Base-by-base conservation (phyloP, 2,113 vertebrate species). In the Hirundichthys speculiger region DNA sequence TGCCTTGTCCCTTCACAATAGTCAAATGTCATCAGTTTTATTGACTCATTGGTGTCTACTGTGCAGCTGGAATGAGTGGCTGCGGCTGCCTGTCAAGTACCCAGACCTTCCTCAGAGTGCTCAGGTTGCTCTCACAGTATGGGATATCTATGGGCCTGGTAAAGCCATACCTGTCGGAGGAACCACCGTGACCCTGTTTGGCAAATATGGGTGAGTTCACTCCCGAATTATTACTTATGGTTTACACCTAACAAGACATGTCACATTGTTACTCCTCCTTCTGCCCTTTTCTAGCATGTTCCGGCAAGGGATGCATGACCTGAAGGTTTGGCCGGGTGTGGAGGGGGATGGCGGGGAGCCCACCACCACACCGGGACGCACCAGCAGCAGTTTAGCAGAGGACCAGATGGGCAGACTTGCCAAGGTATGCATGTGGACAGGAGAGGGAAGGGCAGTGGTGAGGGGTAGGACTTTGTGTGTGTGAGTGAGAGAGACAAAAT, bases 381-480 rank as follows among this genome's bases (percentile, higher is more conserved):
- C 96, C 47, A 97, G 95, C 90, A 98, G 95, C 83, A 94, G 94
- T 18, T 77, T 95, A 69, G 91, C 95, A 4, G 97, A 99, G 85
- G 98, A 99, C 83, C 96, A 98, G 79, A 99, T 99, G 98, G 98
- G 98, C 55, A 92, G 97, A 15, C 91, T 99, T 24, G 98, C 98
- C 52, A 99, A 99, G 97, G 98, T 99, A 92, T 22, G 34, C 24
- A 3, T 25, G n/a, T 47, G 13, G 13, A 39, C 18, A 43, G 24
- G 10, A 53, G 21, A 18, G 7, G 15, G 47, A 21, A 50, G 39
- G 11, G 2, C 20, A 12, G 21, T 25, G 45, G 19, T 24, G 13
- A 41, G 38, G 64, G 16, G 8, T 21, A 14, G 25, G 47, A 6
- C 14, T 51, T 11, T 39, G 51, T 15, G 22, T 22, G 25, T 34